Evolutionary conservation across 2,113 vertebrate species (phyloP).

Genomic region (Ophthalmolycus amberensis): DNA sequence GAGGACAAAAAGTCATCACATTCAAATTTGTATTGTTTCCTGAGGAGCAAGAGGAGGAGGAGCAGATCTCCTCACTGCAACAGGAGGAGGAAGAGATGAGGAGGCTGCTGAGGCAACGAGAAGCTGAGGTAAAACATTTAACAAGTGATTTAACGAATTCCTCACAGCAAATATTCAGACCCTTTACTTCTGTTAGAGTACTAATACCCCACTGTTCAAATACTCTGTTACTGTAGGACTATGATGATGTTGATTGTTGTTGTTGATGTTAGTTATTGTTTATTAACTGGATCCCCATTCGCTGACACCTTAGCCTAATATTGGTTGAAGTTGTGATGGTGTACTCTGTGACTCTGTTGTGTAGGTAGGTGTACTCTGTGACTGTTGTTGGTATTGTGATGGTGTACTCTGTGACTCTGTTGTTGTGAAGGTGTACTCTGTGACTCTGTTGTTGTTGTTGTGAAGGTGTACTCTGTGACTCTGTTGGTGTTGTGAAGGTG

Average conservation of each 20-base stretch:
- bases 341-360: conserved; percentile 50
- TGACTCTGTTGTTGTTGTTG: too few relatives aligned
- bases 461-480: too few relatives aligned
- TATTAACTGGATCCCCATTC: too few relatives aligned
- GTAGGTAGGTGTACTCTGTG: too few relatives aligned
- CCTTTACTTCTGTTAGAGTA: not conserved
- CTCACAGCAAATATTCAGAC: too few relatives aligned
- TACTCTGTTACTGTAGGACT: not conserved
- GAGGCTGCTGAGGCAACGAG: conserved; percentile 53
- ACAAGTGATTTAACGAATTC: not conserved
- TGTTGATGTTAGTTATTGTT: too few relatives aligned
- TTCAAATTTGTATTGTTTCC: not conserved
- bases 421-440: too few relatives aligned
- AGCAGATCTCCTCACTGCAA: conserved; percentile 26
- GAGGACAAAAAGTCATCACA: not conserved
- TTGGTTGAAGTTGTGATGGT: conserved; percentile 31
- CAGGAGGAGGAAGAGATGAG: conserved; percentile 52
- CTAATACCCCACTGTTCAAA: not conserved
- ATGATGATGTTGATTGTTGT: too few relatives aligned
- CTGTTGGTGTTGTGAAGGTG: too few relatives aligned
- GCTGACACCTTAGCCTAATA: too few relatives aligned
- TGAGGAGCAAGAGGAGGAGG: conserved; percentile 2
- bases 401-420: too few relatives aligned
- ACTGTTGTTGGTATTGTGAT: too few relatives aligned
- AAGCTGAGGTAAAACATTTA: conserved; percentile 49